These are phyloP conservation scores for Sinopyrophorus schimmeli DNA, from an alignment of 2,888 invertebrate species.

Conservation along the genomic window DNA sequence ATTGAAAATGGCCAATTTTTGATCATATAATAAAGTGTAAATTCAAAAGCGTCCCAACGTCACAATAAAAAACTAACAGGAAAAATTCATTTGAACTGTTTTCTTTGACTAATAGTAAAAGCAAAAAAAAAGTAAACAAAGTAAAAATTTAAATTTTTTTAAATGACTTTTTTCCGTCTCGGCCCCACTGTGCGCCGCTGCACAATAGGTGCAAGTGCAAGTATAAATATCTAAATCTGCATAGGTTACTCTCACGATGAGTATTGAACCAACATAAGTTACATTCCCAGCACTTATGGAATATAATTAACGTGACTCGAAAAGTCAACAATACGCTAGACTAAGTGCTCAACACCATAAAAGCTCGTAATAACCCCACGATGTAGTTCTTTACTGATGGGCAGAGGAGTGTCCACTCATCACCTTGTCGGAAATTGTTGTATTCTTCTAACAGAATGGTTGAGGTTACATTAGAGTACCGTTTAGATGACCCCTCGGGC, in stretches of 20 bases:
- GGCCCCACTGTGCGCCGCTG: too few relatives aligned
- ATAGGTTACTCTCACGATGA: constrained; percentile 10
- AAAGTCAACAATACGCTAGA: constrained; percentile 20
- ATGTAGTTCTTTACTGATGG: constrained; percentile 1
- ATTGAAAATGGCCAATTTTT: too few relatives aligned
- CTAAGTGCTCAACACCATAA: constrained; percentile 14
- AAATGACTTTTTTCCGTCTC: too few relatives aligned
- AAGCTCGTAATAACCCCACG: constrained; percentile 9
- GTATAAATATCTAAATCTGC: too few relatives aligned
- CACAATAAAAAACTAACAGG: too few relatives aligned
- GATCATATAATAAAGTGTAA: too few relatives aligned
- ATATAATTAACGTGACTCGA: constrained; percentile 22
- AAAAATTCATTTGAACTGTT: too few relatives aligned
- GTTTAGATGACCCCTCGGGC: constrained; percentile 18
- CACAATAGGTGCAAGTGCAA: too few relatives aligned
- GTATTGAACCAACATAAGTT: constrained; percentile 9
- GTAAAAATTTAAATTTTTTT: too few relatives aligned
- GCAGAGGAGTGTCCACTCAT: constrained; percentile 21
- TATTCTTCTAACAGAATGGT: constrained; percentile 4
- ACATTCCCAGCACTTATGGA: constrained; percentile 10
- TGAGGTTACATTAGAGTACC: constrained; percentile 13
- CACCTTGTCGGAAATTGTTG: constrained; percentile 26
- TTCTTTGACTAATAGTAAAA: too few relatives aligned
- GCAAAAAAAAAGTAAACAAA: too few relatives aligned
- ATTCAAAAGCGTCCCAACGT: too few relatives aligned